Evolutionary conservation across 2,113 vertebrate genomes (phyloP).

Genomic region (Saccopteryx leptura): DNA sequence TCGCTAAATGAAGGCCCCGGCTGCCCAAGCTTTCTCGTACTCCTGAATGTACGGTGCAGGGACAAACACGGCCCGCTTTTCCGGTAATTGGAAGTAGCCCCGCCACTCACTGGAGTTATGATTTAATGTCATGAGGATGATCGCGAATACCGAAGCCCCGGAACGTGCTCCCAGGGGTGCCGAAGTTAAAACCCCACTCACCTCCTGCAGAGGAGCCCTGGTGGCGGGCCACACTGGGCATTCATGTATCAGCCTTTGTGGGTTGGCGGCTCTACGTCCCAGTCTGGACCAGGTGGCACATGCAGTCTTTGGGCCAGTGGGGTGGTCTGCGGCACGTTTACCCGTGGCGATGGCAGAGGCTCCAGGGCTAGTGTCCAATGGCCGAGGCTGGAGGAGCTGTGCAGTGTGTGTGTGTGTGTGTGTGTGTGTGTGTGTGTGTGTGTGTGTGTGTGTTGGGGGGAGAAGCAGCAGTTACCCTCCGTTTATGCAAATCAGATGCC

Average conservation of each 20-base stretch:
- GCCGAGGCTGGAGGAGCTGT: neutral
- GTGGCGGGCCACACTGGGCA: accelerated
- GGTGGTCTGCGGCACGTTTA: accelerated
- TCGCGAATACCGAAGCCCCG: accelerated
- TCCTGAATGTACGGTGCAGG: accelerated
- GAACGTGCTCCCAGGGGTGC: neutral
- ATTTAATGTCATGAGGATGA: neutral
- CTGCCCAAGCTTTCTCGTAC: neutral
- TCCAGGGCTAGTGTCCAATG: neutral
- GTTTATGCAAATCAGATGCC: neutral
- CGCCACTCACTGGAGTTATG: accelerated
- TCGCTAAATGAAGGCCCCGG: accelerated
- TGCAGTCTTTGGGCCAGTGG: neutral
- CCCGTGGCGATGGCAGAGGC: neutral
- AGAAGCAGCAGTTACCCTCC: neutral
- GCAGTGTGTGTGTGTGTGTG: neutral
- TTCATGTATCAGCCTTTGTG: accelerated
- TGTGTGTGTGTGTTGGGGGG: too few species aligned
- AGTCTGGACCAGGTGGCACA: accelerated
- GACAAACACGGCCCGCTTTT: neutral
- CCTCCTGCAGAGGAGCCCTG: neutral
- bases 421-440: neutral
- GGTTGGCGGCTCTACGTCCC: neutral
- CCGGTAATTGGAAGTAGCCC: neutral
- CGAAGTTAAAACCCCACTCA: neutral